Base-by-base conservation (phyloP, 2,797 vertebrate species). In the Coilia nasus region DNA sequence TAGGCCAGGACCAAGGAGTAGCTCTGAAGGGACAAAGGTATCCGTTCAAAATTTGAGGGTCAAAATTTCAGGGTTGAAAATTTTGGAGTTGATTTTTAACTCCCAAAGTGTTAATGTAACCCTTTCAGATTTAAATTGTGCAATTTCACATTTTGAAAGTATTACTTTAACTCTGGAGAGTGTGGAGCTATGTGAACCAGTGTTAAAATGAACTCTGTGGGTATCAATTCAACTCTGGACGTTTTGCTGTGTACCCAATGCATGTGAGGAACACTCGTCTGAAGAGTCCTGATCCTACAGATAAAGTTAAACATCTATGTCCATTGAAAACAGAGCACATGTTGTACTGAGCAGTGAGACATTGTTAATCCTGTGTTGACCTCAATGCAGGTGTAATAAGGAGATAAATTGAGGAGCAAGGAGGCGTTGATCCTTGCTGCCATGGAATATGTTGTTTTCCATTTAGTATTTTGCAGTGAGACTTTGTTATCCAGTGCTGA, bases 1-100 rank as follows among this genome's bases (percentile, higher is more conserved):
- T 82, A 54, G 54, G 19, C 86, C 84, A 78, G n/a, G 83, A 25
- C 78, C 21, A 60, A 57, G 21, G 46, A 83, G 81, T 11, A 81
- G 80, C 12, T 44, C 71, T 78, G 15, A 41, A 41, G 9, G 71
- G 71, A 78, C 71, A 78, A 78, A 78, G 17, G 71, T 19, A 41
- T 15, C 31, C 31, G n/a, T n/a, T n/a, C n/a, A n/a, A n/a, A n/a
- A n/a, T n/a, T n/a, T n/a, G n/a, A n/a, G n/a, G n/a, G n/a, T n/a
- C n/a, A n/a, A n/a, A n/a, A n/a, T n/a, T n/a, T n/a, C n/a, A n/a
- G n/a, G n/a, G n/a, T n/a, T n/a, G n/a, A n/a, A n/a, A n/a, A n/a
- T n/a, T n/a, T n/a, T n/a, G n/a, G n/a, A n/a, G n/a, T n/a, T n/a
- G n/a, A n/a, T n/a, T n/a, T n/a, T n/a, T n/a, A n/a, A n/a, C n/a